Percentiles rank a stretch among this genome's conserved stretches.
These are phyloP conservation scores for Mesoligia furuncula DNA, from an alignment of 2,888 invertebrate species.

Conservation along the genomic window DNA sequence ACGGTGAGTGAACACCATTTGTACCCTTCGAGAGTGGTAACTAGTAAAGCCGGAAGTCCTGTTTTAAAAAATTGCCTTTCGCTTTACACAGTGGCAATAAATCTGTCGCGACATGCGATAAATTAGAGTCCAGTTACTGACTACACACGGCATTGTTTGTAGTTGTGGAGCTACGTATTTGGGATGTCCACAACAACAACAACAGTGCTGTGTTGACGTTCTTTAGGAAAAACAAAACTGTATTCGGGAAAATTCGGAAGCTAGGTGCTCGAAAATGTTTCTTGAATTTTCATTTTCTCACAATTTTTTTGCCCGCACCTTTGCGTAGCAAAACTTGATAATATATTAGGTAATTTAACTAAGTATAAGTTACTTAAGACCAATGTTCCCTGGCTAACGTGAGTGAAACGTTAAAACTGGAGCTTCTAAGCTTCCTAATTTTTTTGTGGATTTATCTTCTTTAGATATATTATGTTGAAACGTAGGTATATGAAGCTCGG, in stretches of 20 bases:
- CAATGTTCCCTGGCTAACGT: neutral
- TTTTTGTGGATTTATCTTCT: neutral
- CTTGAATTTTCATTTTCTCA: neutral
- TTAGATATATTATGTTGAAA: too few relatives aligned
- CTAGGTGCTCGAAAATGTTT: neutral
- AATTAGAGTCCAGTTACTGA: slow-evolving; percentile 77
- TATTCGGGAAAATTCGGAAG: neutral
- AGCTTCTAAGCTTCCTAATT: neutral
- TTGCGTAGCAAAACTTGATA: neutral
- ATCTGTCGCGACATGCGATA: slow-evolving; percentile 77
- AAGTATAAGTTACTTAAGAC: too few relatives aligned
- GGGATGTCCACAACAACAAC: slow-evolving; percentile 37
- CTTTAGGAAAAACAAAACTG: slow-evolving; percentile 38
- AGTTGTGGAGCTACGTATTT: slow-evolving; percentile 51
- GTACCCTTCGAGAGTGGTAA: slow-evolving; percentile 61
- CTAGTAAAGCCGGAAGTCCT: slow-evolving; percentile 63
- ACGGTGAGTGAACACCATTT: slow-evolving; percentile 52
- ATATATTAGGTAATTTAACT: too few relatives aligned
- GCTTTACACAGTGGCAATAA: slow-evolving; percentile 75
- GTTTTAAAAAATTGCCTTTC: slow-evolving; percentile 74
- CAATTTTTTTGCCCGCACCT: neutral
- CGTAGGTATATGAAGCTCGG: neutral
- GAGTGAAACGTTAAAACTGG: neutral
- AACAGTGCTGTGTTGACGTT: slow-evolving; percentile 30
- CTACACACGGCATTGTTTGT: slow-evolving; percentile 54